Evolutionary conservation across 2,888 invertebrate species (phyloP).

Genomic region (Brachyopa scutellaris): DNA sequence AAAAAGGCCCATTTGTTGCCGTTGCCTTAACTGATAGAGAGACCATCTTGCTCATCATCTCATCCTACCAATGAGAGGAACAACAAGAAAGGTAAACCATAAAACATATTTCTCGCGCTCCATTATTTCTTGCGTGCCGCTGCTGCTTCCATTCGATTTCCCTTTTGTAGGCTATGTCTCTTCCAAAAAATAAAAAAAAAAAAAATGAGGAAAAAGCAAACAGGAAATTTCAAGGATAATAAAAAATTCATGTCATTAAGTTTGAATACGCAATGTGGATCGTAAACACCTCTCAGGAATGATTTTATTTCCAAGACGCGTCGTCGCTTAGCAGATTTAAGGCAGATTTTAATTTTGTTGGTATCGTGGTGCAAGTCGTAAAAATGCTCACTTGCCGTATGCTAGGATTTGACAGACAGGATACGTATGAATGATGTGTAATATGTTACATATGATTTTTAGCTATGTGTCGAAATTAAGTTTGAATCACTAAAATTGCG

Average conservation of each 20-base stretch:
- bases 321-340: conserved; percentile 11
- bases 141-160: neutral
- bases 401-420: no score
- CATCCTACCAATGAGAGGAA: conserved; percentile 13
- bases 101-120: conserved; percentile 45
- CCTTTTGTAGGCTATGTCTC: no score
- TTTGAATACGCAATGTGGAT: conserved; percentile 54
- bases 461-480: no score
- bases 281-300: conserved; percentile 56
- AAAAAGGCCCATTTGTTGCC: conserved; percentile 51
- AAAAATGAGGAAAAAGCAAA: neutral
- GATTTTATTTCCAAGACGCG: neutral
- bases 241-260: conserved; percentile 68
- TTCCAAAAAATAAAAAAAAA: neutral
- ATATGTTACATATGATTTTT: no score
- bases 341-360: neutral
- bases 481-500: no score
- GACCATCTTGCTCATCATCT: conserved; percentile 32
- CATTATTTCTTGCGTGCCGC: conserved; percentile 21
- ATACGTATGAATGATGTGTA: no score
- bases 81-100: conserved; percentile 53
- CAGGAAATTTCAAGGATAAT: conserved; percentile 49
- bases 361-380: no score
- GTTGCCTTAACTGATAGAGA: conserved; percentile 15
- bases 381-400: no score